These are phyloP conservation scores for Tichodroma muraria DNA, from an alignment of 2,113 vertebrate genomes.

Conservation along the genomic window DNA sequence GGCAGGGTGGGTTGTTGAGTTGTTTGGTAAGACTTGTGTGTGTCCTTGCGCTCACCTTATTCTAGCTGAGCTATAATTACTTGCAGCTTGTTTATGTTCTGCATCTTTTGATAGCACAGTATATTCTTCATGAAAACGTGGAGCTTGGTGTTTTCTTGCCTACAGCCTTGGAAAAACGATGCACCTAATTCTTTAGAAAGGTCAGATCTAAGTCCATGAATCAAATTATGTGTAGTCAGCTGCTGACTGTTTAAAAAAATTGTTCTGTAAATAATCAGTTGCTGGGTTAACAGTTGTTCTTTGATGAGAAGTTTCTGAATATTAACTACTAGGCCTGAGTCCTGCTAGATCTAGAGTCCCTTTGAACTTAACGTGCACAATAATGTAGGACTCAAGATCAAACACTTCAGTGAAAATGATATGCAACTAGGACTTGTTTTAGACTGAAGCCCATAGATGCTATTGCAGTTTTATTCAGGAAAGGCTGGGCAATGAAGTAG, in stretches of 20 bases:
- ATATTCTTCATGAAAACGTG: not conserved
- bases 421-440: not conserved
- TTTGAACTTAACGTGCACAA: not conserved
- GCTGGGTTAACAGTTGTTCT: not conserved
- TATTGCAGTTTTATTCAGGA: not conserved
- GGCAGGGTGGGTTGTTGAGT: not conserved
- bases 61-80: not conserved
- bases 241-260: not conserved
- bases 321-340: not conserved
- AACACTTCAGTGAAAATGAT: not conserved
- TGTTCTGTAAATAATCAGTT: not conserved
- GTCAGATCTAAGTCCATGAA: not conserved
- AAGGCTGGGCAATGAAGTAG: not conserved
- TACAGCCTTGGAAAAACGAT: not conserved
- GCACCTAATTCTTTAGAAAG: not conserved
- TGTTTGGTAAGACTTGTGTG: not conserved
- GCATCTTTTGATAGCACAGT: not conserved
- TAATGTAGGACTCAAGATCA: not conserved
- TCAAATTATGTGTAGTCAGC: not conserved
- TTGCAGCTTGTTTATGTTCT: not conserved
- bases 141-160: not conserved
- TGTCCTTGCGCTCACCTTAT: not conserved
- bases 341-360: not conserved
- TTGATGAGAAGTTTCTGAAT: conserved; percentile 3
- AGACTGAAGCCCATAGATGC: not conserved